Evolutionary conservation across 2,113 vertebrate species (phyloP).

Genomic region (Myiozetetes cayanensis): DNA sequence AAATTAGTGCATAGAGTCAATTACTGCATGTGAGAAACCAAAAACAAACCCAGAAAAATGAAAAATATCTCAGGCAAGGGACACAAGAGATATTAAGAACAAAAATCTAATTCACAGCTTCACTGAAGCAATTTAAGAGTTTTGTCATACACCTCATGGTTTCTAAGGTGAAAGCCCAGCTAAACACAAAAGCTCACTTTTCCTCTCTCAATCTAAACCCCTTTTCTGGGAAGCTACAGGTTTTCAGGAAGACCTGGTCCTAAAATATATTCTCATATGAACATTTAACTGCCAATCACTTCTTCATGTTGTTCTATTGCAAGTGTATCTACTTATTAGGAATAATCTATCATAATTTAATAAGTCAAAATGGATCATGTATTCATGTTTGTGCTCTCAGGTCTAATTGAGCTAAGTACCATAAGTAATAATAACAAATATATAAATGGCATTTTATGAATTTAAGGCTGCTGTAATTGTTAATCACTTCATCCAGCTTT

Average conservation of each 20-base stretch:
- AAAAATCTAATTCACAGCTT: not conserved
- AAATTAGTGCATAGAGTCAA: not conserved
- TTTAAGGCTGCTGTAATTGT: not conserved
- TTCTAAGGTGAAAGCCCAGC: not conserved
- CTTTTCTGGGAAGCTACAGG: not conserved
- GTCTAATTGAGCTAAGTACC: not conserved
- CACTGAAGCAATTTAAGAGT: not conserved
- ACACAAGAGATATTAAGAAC: not conserved
- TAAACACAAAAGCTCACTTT: not conserved
- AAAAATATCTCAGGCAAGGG: not conserved
- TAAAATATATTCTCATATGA: not conserved
- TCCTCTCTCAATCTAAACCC: not conserved
- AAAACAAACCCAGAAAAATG: not conserved
- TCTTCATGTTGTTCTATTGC: not conserved
- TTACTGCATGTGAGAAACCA: not conserved
- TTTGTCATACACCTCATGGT: not conserved
- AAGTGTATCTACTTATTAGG: not conserved
- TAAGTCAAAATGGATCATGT: not conserved
- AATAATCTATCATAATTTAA: not conserved
- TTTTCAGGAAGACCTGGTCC: not conserved
- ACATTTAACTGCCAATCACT: not conserved
- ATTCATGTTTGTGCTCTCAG: not conserved
- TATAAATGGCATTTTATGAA: not conserved
- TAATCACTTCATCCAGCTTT: not conserved
- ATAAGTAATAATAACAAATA: not conserved